phyloP scores from a whole-genome alignment of 2,888 invertebrate species.

The Pelosia muscerda region DNA sequence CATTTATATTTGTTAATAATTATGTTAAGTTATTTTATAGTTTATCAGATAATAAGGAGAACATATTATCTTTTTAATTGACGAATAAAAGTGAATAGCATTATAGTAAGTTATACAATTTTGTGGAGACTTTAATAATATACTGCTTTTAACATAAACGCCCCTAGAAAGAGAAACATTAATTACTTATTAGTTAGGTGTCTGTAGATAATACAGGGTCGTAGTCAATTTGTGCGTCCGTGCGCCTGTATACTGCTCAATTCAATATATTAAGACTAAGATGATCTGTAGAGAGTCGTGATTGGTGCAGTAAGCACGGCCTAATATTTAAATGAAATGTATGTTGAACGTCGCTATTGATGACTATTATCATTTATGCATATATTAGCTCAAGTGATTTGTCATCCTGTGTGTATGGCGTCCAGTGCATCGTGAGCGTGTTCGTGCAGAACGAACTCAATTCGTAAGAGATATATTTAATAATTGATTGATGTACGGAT shows the following conservation, averaged over 20 bases:
- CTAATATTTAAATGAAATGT: slow-evolving; percentile 65
- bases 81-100: slow-evolving; percentile 66
- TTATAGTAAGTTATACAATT: slow-evolving; percentile 81
- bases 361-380: slow-evolving; percentile 62
- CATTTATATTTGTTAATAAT: slow-evolving; percentile 48
- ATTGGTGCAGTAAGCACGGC: slow-evolving; percentile 71
- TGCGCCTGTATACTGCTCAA: slow-evolving; percentile 83
- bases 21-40: slow-evolving; percentile 61
- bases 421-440: slow-evolving; percentile 23
- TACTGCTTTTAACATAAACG: slow-evolving; percentile 81
- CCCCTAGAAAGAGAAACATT: slow-evolving; percentile 73
- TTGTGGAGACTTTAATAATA: slow-evolving; percentile 81
- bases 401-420: slow-evolving; percentile 44
- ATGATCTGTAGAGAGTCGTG: slow-evolving; percentile 70
- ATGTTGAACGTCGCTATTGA: slow-evolving; percentile 56
- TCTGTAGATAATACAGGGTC: slow-evolving; percentile 81
- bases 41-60: slow-evolving; percentile 67
- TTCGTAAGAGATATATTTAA: slow-evolving; percentile 41
- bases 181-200: slow-evolving; percentile 76
- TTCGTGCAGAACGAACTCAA: slow-evolving; percentile 27
- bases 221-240: slow-evolving; percentile 82
- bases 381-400: slow-evolving; percentile 54
- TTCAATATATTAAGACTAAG: slow-evolving; percentile 77
- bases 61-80: slow-evolving; percentile 69
- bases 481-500: slow-evolving; percentile 46